Base-by-base conservation (phyloP, 2,888 invertebrate species). In the Aphodius sticticus region DNA sequence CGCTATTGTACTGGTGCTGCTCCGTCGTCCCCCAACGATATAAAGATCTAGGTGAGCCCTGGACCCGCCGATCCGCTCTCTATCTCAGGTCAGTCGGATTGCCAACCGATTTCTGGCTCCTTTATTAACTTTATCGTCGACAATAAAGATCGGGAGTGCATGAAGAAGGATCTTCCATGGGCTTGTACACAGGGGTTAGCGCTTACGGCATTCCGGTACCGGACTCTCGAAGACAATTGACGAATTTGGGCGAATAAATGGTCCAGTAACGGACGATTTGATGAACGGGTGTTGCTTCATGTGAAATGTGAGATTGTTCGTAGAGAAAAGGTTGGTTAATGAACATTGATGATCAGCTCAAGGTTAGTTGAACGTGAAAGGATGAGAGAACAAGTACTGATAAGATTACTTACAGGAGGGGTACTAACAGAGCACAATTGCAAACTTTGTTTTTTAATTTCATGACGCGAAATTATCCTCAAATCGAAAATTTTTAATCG, bases 21-120 rank as follows among this genome's bases (percentile, higher is more conserved):
- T 7, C 12, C 53, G 53, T 82, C 78, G 80, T 82, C 83, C 84
- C 84, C 84, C 81, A 83, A 82, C 81, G 83, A 82, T 82, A 81
- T 81, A 83, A 83, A 83, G 84, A 83, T 84, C 84, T 84, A 84
- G 84, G 83, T 84, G 84, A 83, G 83, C 81, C 12, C 53, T 53
- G 53, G 53, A 53, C 53, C 53, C 53, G 26, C 1, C 53, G 53
- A 53, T 53, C 26, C 26, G 26, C 53, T 53, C 53, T 53, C 9
- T 53, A 7, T 53, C 53, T 53, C 53, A 53, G 53, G 53, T 53
- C 53, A 53, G 53, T 53, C 53, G 12, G 53, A 53, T 53, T 53
- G 53, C 53, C 53, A 53, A 53, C 53, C 53, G 53, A 53, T 53
- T 53, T 12, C 53, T 53, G 53, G 53, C 53, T 53, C 53, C 53